Base-by-base conservation (phyloP, 2,888 invertebrate genomes). In the Enoplolaimus lenunculus region DNA sequence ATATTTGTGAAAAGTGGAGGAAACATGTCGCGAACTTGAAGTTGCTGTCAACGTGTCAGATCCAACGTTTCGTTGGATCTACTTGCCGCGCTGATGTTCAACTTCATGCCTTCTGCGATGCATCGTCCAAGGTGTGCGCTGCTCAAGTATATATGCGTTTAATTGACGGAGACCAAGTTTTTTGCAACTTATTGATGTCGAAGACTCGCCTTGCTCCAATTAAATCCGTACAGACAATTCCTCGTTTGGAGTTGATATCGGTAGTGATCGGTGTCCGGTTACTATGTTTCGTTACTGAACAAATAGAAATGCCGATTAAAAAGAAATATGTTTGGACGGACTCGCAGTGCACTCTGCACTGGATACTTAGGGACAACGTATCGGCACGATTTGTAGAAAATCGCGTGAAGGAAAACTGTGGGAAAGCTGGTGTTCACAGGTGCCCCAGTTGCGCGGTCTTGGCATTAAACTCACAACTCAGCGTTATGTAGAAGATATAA, bases 161-260 rank as follows among this genome's bases (percentile, higher is more conserved):
- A 28, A 13, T 16, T 7, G 13, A 16, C n/a, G 26, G 30, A 1
- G n/a, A 26, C 16, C n/a, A 35, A 1, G 13, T 59, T 16, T 34
- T 21, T 16, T 68, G 60, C n/a, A 13, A 33, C 7, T 66, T 75
- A 1, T 28, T 74, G 13, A 68, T 70, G 35, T 28, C 71, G 1
- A 75, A 75, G 70, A 70, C 74, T 7, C 67, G 73, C 35, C 75
- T 76, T 1, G 75, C 76, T 7, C 75, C 75, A 29, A n/a, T n/a
- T n/a, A 26, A 74, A 0, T 75, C 75, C 67, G 68, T 57, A 0
- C 30, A 73, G 1, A 72, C 75, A 16, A 30, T 77, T 7, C 75
- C 76, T 1, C 64, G 73, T 1, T 69, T 77, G 1, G 70, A 35
- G 34, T n/a, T 66, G 2, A n/a, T 66, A n/a, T 31, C 3, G n/a